Base-by-base conservation (phyloP, 2,888 invertebrate species). In the Ashinkailepas kermadecensis region DNA sequence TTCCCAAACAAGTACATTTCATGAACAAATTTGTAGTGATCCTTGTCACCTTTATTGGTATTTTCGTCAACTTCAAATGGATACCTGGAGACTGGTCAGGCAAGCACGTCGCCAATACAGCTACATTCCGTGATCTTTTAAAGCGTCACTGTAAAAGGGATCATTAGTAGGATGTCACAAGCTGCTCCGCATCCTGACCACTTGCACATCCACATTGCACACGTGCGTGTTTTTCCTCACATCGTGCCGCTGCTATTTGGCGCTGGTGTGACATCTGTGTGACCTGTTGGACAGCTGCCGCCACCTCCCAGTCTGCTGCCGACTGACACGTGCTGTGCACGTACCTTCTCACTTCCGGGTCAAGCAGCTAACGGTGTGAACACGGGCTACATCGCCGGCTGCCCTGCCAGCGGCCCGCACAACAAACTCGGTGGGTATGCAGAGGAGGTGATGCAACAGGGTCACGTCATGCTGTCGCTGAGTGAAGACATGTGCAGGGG, bases 291-390 rank as follows among this genome's bases (percentile, higher is more conserved):
- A 83, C 83, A 59, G 80, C 83, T 21, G 83, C 84, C 70, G 83
- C 84, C 18, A 83, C 84, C 21, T 83, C 84, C 81, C 83, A 83
- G 80, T 70, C 82, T 25, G 15, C 81, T 23, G 57, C 56, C 18
- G 80, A 81, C 67, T 59, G 58, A 65, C 25, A 21, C 15, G 12
- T 81, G 67, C 64, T 82, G 79, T 23, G 81, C 81, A 21, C 81
- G 81, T 15, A 80, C 81, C 78, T 81, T 82, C 39, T 82, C 82
- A 39, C 82, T 82, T 80, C 80, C 78, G 59, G 82, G 80, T 80
- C 84, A 82, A 2, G 83, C 81, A 81, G 82, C 82, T 74, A 83
- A 82, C 67, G 81, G 81, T 70, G 82, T 83, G 81, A 82, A 83
- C 84, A 67, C 39, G 39, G 39, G 4, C 39, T 39, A 39, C 39